These are phyloP conservation scores for Dromius quadrimaculatus DNA, from an alignment of 2,888 invertebrate genomes.

Conservation along the genomic window DNA sequence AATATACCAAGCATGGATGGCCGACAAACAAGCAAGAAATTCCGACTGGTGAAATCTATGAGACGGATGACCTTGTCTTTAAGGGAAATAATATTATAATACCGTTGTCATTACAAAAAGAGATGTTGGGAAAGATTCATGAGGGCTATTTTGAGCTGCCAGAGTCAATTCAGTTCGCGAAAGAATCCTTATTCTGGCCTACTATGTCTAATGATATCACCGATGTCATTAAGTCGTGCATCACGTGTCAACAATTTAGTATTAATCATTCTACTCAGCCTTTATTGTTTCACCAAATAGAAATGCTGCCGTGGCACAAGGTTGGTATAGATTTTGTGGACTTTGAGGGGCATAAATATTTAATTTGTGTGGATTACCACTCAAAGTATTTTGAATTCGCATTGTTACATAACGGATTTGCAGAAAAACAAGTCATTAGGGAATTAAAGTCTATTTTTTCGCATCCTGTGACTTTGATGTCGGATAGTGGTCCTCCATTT, in stretches of 20 bases:
- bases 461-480: neutral
- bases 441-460: neutral
- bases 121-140: neutral
- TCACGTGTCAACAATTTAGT: neutral
- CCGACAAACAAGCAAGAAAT: neutral
- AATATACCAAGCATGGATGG: neutral
- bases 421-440: neutral
- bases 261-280: neutral
- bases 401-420: neutral
- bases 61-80: neutral
- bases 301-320: neutral
- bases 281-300: neutral
- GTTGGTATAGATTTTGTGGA: neutral
- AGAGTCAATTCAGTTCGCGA: neutral
- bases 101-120: neutral
- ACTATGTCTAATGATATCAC: neutral
- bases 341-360: neutral
- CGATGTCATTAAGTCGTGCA: neutral
- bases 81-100: neutral
- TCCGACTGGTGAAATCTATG: neutral
- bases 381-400: neutral
- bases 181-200: neutral
- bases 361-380: neutral
- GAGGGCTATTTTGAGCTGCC: neutral
- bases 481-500: neutral